Percentiles rank a stretch among this genome's conserved stretches.
These are phyloP conservation scores for Campopleginae sp. DNA, from an alignment of 2,888 invertebrate species.

Conservation along the genomic window DNA sequence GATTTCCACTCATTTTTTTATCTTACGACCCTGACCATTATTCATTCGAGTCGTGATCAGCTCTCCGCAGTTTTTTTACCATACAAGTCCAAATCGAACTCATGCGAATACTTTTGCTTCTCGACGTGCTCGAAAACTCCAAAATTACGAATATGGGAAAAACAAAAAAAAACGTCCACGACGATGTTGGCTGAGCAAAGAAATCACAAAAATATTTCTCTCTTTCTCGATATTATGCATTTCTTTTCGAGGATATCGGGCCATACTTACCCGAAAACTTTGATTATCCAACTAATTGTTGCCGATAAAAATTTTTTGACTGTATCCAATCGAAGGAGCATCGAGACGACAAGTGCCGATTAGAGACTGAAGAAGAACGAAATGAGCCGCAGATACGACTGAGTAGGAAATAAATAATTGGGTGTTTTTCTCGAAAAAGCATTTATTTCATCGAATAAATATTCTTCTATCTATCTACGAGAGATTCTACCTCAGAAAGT, in stretches of 20 bases:
- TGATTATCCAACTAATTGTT: background rate
- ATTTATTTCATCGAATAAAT: constrained; percentile 83
- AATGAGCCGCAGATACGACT: background rate
- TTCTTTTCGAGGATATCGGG: background rate
- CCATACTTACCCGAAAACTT: background rate
- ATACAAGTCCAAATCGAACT: background rate
- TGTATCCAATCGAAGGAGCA: background rate
- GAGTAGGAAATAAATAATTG: background rate
- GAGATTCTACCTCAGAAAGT: constrained; percentile 79
- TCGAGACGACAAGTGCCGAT: background rate
- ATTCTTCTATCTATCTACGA: constrained; percentile 80
- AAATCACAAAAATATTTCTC: background rate
- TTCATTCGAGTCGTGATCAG: constrained; percentile 3
- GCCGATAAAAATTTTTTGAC: background rate
- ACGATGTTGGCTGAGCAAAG: background rate
- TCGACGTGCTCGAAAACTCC: background rate
- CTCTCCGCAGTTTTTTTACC: background rate
- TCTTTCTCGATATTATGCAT: background rate
- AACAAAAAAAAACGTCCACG: background rate
- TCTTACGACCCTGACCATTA: constrained; percentile 44
- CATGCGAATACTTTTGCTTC: background rate
- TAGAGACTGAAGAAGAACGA: background rate
- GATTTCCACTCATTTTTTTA: constrained; percentile 14
- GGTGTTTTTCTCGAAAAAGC: constrained; percentile 78
- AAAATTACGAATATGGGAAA: background rate